A percentile compares a stretch with the other conserved stretches of the same genome.
Conservation (phyloP, 2,888 invertebrate species). For the Busseola fusca region DNA sequence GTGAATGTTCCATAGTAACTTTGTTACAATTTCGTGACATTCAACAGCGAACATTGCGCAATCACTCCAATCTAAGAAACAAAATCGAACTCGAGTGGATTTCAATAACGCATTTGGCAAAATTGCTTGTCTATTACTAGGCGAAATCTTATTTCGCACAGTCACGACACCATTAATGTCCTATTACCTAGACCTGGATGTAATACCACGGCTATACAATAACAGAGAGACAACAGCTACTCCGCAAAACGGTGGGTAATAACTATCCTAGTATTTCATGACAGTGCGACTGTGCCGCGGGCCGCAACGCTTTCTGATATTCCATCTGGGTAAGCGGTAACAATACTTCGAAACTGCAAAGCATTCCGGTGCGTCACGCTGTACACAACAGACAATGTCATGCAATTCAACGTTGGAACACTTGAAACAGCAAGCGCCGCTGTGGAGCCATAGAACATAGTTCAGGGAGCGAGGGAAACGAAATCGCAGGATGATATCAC, state of each 20-base stretch:
- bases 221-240: conserved; percentile 74
- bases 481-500: conserved; percentile 41
- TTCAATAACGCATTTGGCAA: conserved; percentile 70
- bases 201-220: conserved; percentile 72
- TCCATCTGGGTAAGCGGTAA: conserved; percentile 64
- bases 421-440: conserved; percentile 36
- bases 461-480: conserved; percentile 26
- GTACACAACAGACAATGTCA: conserved; percentile 64
- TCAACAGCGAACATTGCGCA: conserved; percentile 71
- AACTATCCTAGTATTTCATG: conserved; percentile 68
- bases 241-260: conserved; percentile 71
- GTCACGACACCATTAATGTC: conserved; percentile 77
- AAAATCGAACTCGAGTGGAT: conserved; percentile 67
- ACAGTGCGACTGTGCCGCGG: conserved; percentile 45
- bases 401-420: conserved; percentile 55
- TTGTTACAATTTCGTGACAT: conserved; percentile 77
- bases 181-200: conserved; percentile 74
- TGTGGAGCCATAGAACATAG: conserved; percentile 21
- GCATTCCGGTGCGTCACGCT: conserved; percentile 67
- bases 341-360: conserved; percentile 65
- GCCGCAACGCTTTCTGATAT: conserved; percentile 70
- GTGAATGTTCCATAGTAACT: conserved; percentile 75
- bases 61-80: conserved; percentile 70
- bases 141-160: conserved; percentile 73
- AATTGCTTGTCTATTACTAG: conserved; percentile 70